Evolutionary conservation across 2,113 vertebrate species (phyloP).

Genomic region (Anseranas semipalmata): DNA sequence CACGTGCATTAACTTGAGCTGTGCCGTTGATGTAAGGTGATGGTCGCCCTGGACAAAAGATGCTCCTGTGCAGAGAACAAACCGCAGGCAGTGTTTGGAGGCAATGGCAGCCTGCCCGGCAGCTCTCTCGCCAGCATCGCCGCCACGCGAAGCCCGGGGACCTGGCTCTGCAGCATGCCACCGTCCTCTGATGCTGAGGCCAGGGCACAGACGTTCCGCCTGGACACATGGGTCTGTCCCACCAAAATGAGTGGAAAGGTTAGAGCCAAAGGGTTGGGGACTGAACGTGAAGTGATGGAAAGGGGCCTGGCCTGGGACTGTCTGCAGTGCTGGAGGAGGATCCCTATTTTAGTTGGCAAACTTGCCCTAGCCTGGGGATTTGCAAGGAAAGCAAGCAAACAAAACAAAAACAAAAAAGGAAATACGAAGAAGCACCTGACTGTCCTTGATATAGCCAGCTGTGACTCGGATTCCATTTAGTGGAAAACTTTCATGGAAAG

Average conservation of each 20-base stretch:
- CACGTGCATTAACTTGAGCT: not conserved
- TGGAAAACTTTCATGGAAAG: not conserved
- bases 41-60: not conserved
- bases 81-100: accelerated
- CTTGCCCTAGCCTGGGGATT: not conserved
- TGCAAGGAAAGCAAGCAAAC: not conserved
- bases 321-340: not conserved
- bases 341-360: not conserved
- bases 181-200: accelerated
- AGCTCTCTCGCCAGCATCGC: not conserved
- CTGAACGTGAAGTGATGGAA: not conserved
- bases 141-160: not conserved
- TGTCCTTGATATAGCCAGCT: not conserved
- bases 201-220: not conserved
- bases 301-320: not conserved
- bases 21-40: accelerated
- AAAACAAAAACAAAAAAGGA: not conserved
- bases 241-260: accelerated
- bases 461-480: not conserved
- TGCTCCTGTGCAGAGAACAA: not conserved
- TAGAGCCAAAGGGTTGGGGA: not conserved
- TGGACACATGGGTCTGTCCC: not conserved
- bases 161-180: not conserved
- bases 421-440: not conserved
- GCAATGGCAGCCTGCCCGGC: accelerated